Evolutionary conservation across 2,888 invertebrate species (phyloP), one percentile per base, ranked within the genome.

Genomic region (Campopleginae sp.): DNA sequence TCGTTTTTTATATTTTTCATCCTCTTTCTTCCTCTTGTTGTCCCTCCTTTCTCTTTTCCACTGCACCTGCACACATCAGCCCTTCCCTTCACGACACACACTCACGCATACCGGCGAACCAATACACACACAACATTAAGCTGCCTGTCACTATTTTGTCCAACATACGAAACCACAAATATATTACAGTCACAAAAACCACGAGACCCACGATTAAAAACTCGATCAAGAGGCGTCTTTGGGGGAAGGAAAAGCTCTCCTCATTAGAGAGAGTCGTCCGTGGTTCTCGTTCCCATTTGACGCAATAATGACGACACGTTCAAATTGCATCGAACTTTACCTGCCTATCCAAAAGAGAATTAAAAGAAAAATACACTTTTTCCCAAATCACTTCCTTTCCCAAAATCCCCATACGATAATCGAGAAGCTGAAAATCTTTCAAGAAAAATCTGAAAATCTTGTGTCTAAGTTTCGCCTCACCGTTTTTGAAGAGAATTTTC

Each of bases 51-150:
- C 65, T 10, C 61, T 74, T 44, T 61, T 61, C 8, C 68, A 51
- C 19, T 82, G 80, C 85, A 86, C 85, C 85, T 86, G 85, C 85
- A 77, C 80, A 80, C 76, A 61, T 31, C 75, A 31, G 27, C 70
- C 46, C 61, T 17, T 14, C 46, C 71, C n/a, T 79, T 42, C 68
- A 66, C 54, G 27, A 38, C 74, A 51, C 58, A 68, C 75, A 76
- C 79, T 71, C 58, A 75, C 10, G 8, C 38, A 38, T 38, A 38
- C 38, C 8, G 38, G 10, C 8, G 38, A 38, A 38, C 38, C 71
- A 23, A 14, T 1, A 48, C 33, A 63, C 63, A 19, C 23, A 48
- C 23, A 51, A 38, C n/a, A 38, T 70, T 31, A 31, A 31, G 19
- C 38, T 23, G 65, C 27, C 48, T 19, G 61, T 85, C 23, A 77